A percentile compares a stretch with the other conserved stretches of the same genome.
These are phyloP conservation scores for Vanessa atalanta DNA, from an alignment of 1,140 invertebrate species.

Conservation along the genomic window DNA sequence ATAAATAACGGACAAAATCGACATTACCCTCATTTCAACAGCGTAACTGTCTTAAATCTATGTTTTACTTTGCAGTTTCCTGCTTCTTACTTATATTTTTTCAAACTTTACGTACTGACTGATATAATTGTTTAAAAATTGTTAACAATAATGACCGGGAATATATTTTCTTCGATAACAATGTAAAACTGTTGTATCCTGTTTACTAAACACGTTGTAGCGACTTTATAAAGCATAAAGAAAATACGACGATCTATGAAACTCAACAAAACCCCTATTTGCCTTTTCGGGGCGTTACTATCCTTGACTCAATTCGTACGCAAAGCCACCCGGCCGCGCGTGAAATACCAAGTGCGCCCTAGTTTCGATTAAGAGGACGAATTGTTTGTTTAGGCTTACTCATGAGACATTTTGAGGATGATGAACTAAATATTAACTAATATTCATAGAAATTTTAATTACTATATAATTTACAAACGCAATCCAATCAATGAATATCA, in stretches of 20 bases:
- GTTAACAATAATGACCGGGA: background rate
- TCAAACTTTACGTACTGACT: too few species aligned
- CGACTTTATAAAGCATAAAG: conserved; percentile 66
- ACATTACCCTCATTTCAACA: conserved; percentile 48
- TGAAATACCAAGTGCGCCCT: conserved; percentile 76
- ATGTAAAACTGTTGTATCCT: conserved; percentile 48
- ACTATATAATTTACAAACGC: background rate
- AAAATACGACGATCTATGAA: conserved; percentile 69
- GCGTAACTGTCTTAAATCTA: conserved; percentile 52
- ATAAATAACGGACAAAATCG: conserved; percentile 63
- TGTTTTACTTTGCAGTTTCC: conserved; percentile 40
- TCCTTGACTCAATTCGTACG: conserved; percentile 73
- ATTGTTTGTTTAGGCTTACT: conserved; percentile 61
- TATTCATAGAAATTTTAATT: background rate
- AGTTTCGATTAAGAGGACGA: conserved; percentile 61
- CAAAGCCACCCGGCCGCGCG: conserved; percentile 69
- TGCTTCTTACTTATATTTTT: background rate
- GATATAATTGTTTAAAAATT: background rate
- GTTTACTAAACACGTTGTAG: conserved; percentile 44
- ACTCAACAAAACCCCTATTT: conserved; percentile 72
- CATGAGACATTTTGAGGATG: background rate
- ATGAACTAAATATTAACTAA: background rate
- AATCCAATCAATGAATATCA: background rate
- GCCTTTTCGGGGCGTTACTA: conserved; percentile 71
- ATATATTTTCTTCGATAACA: background rate